These are phyloP conservation scores for Sander lucioperca DNA, from an alignment of 2,113 vertebrate species.

Conservation along the genomic window DNA sequence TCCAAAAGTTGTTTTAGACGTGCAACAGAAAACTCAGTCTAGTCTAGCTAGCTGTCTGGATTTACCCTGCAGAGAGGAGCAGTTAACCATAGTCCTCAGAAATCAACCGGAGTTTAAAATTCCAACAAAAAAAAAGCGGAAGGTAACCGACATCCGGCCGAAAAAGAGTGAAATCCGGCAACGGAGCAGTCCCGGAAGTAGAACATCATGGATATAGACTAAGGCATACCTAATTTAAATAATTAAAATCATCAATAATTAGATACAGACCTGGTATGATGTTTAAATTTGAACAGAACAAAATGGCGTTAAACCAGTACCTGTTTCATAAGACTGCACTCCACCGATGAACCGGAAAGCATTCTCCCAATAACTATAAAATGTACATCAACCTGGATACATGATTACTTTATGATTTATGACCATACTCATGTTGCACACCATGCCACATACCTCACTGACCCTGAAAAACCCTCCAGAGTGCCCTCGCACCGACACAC, in stretches of 20 bases:
- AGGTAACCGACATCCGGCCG: too few relatives aligned
- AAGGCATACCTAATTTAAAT: too few relatives aligned
- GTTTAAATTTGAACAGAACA: not conserved
- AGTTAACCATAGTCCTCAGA: too few relatives aligned
- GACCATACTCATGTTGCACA: slow-evolving; percentile 22
- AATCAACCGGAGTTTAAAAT: too few relatives aligned
- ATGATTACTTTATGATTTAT: not conserved
- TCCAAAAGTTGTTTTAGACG: too few relatives aligned
- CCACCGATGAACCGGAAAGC: slow-evolving; percentile 11
- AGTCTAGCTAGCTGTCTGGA: too few relatives aligned
- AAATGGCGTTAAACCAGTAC: not conserved
- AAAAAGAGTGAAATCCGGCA: too few relatives aligned
- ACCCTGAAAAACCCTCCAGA: slow-evolving; percentile 28
- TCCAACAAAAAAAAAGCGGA: too few relatives aligned
- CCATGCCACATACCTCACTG: slow-evolving; percentile 11
- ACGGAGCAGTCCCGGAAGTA: too few relatives aligned
- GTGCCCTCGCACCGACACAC: slow-evolving; percentile 23
- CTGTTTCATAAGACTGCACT: slow-evolving; percentile 18
- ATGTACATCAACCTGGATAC: slow-evolving; percentile 38
- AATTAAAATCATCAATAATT: not conserved
- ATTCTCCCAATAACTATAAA: slow-evolving; percentile 24
- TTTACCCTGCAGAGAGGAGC: too few relatives aligned
- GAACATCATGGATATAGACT: too few relatives aligned
- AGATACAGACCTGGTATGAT: not conserved
- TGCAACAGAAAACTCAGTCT: too few relatives aligned